Evolutionary conservation across 1,140 invertebrate genomes (phyloP), one percentile per base, ranked within the genome.

Genomic region (Uloborus diversus): DNA sequence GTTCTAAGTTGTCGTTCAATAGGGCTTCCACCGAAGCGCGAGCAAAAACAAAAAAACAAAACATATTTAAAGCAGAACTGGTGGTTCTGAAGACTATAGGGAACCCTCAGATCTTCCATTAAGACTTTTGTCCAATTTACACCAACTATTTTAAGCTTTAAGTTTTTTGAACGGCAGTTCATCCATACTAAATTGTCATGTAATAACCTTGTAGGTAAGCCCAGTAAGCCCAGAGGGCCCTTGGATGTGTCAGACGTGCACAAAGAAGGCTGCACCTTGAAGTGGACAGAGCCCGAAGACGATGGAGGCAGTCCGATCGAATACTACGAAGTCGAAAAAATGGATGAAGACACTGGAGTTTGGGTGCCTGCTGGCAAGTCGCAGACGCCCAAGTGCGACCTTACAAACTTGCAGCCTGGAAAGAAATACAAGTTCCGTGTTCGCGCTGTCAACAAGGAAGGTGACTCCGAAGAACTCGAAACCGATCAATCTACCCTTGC

Each of bases 391-490:
- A 92, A 94, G 87, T 94, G 93, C 4, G 94, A 94, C 81, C 90
- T 97, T 4, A 93, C 91, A 20, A 95, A 95, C 17, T 88, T 97
- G 49, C 91, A 94, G 83, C 94, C 97, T 87, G 95, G 96, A 66
- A 98, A 99, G 87, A 94, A 95, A 9, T 99, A 99, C 88, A 98
- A 99, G 89, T 99, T 99, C 91, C 90, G 98, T 56, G 97, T 99
- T 0, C 93, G 94, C 83, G 98, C 98, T 28, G 96, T 99, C 11
- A 99, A 99, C 86, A 96, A 96, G 85, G 96, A 99, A 87, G 98
- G 98, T 27, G 95, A 97, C 86, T 98, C 96, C 28, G 96, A 98
- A 83, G 94, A 96, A 82, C 88, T 99, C 47, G 96, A 97, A 86
- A 96, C 96, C 13, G 94, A 95, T 42, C 90, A 92, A 84, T 88